These are phyloP conservation scores for Chalcosyrphus nemorum DNA, from an alignment of 2,888 invertebrate species.

Conservation along the genomic window DNA sequence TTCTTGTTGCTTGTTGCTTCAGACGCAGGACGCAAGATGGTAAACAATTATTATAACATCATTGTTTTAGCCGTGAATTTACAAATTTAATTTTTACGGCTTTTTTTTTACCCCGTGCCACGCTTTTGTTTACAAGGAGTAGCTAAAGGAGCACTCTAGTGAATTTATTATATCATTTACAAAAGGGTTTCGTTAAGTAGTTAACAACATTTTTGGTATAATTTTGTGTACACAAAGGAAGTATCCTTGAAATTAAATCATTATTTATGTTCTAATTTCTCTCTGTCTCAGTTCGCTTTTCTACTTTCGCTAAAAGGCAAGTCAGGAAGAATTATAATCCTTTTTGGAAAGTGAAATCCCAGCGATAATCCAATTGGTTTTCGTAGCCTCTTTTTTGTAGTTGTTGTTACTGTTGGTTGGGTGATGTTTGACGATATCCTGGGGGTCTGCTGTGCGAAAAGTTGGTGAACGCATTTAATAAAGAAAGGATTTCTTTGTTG, in stretches of 20 bases:
- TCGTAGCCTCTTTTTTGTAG: neutral
- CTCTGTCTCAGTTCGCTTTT: neutral
- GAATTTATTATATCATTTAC: neutral
- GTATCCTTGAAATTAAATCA: constrained; percentile 9
- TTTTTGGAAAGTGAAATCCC: neutral
- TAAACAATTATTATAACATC: neutral
- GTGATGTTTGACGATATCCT: neutral
- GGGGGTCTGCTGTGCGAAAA: neutral
- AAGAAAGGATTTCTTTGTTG: neutral
- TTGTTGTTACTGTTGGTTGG: too few relatives aligned
- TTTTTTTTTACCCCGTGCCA: too few relatives aligned
- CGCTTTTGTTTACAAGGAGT: neutral
- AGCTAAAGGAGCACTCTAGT: neutral
- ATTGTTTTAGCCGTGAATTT: constrained; percentile 15
- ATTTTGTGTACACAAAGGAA: neutral
- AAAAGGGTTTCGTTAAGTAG: neutral
- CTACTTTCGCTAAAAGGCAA: neutral
- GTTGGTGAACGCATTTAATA: neutral
- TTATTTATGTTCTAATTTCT: neutral
- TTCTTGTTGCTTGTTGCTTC: too few relatives aligned
- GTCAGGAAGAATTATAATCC: neutral
- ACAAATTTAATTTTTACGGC: neutral
- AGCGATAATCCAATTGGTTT: neutral
- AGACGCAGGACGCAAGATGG: neutral
- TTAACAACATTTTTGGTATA: neutral